Evolutionary conservation across 2,888 invertebrate genomes (phyloP).

Genomic region (Drosophila maculinotata): DNA sequence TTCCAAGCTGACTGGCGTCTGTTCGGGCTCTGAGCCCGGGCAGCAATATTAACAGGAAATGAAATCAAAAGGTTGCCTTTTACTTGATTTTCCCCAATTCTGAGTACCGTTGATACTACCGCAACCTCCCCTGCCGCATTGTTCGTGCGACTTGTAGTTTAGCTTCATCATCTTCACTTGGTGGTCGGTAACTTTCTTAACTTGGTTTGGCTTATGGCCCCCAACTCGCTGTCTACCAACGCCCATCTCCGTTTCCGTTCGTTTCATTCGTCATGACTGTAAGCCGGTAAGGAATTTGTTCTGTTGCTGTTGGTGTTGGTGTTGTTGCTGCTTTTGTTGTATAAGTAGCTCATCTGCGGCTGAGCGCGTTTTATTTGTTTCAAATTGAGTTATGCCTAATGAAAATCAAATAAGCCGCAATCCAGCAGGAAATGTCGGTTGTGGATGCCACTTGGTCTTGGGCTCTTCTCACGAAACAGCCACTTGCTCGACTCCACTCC

Average conservation of each 20-base stretch:
- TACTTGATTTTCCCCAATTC: conserved; percentile 77
- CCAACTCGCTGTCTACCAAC: conserved; percentile 7
- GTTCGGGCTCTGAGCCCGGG: conserved; percentile 32
- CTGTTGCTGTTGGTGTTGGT: conserved; percentile 35
- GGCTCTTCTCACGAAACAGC: neutral
- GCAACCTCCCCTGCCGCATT: conserved; percentile 38
- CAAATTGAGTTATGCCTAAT: conserved; percentile 83
- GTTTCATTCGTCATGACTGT: conserved; percentile 63
- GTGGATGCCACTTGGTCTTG: conserved; percentile 15
- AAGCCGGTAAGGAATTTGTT: conserved; percentile 39
- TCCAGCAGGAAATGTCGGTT: conserved; percentile 73
- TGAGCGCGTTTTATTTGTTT: conserved; percentile 78
- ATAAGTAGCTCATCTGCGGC: conserved; percentile 77
- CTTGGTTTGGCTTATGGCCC: conserved; percentile 38
- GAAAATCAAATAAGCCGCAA: conserved; percentile 82
- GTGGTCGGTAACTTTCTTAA: conserved; percentile 62
- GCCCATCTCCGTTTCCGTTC: conserved; percentile 61
- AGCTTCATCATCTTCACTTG: conserved; percentile 77
- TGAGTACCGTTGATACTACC: conserved; percentile 35
- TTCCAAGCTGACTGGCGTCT: conserved; percentile 34
- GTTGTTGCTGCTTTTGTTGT: conserved; percentile 52
- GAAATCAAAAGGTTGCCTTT: conserved; percentile 79
- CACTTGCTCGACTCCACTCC: conserved; percentile 31
- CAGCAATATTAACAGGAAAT: conserved; percentile 80
- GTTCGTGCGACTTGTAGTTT: conserved; percentile 69